These are phyloP conservation scores for Notothenia coriiceps DNA, from an alignment of 2,113 vertebrate genomes.

Conservation along the genomic window DNA sequence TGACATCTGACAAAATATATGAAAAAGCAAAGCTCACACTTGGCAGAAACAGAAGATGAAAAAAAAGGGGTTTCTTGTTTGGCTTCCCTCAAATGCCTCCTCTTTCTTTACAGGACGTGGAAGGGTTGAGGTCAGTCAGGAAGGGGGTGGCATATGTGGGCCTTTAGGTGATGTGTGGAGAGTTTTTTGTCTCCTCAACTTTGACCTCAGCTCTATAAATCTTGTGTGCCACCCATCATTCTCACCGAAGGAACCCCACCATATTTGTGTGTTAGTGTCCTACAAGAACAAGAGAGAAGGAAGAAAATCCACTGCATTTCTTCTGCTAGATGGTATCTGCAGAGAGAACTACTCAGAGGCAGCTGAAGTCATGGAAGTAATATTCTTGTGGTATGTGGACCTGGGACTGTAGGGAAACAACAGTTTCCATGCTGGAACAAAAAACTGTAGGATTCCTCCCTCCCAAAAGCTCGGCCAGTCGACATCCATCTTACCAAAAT, in stretches of 20 bases:
- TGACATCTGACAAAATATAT: neutral
- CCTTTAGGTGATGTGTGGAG: slow-evolving; percentile 20
- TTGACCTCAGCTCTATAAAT: slow-evolving; percentile 62
- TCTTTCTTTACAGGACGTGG: slow-evolving; percentile 27
- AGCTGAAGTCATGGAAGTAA: slow-evolving; percentile 48
- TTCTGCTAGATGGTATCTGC: neutral
- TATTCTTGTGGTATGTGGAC: slow-evolving; percentile 63
- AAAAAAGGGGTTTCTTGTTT: slow-evolving; percentile 2
- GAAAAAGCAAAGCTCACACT: neutral
- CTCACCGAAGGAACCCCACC: slow-evolving; percentile 3
- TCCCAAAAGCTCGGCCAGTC: slow-evolving; percentile 48
- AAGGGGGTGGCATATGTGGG: slow-evolving; percentile 34
- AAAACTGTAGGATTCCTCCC: slow-evolving; percentile 45
- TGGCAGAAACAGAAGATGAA: neutral
- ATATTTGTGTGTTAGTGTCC: neutral
- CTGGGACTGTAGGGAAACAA: slow-evolving; percentile 52
- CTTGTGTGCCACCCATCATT: slow-evolving; percentile 36
- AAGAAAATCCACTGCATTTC: neutral
- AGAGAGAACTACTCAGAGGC: neutral
- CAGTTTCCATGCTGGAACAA: slow-evolving; percentile 73
- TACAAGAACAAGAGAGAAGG: neutral
- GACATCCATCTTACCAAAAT: slow-evolving; percentile 53
- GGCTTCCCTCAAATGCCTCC: slow-evolving; percentile 7
- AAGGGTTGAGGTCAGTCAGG: slow-evolving; percentile 50
- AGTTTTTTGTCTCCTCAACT: slow-evolving; percentile 38